These are phyloP conservation scores for Schizopygopsis pylzovi DNA, from an alignment of 2,797 vertebrate genomes.

Conservation along the genomic window DNA sequence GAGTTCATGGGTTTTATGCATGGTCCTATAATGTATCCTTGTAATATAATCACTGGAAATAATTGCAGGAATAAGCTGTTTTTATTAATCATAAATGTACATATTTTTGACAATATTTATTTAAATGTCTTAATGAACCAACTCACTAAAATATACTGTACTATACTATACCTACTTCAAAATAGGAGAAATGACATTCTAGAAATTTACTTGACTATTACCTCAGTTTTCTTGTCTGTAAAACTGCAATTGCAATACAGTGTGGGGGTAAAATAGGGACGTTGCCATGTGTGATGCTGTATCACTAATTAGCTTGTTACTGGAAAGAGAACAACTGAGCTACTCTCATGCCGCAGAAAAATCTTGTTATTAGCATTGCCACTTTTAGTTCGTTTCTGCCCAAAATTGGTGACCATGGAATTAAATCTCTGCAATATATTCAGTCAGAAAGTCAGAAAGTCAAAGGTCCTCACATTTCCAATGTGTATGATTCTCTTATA, in stretches of 20 bases:
- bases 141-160: background rate
- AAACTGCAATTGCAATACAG: background rate
- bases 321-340: background rate
- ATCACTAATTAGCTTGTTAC: conserved; percentile 6
- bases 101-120: background rate
- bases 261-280: background rate
- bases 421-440: background rate
- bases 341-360: background rate
- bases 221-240: background rate
- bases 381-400: background rate
- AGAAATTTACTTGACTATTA: background rate
- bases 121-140: background rate
- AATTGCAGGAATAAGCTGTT: background rate
- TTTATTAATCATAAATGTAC: background rate
- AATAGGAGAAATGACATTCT: background rate
- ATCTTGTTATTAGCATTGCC: background rate
- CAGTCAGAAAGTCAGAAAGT: background rate
- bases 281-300: background rate
- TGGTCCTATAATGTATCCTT: no score
- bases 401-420: background rate
- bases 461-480: background rate
- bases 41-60: background rate
- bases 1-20: background rate
- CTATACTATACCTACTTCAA: background rate
- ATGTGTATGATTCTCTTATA: background rate